These are phyloP conservation scores for Drosophila anomalata DNA, from an alignment of 2,888 invertebrate genomes.

Conservation along the genomic window DNA sequence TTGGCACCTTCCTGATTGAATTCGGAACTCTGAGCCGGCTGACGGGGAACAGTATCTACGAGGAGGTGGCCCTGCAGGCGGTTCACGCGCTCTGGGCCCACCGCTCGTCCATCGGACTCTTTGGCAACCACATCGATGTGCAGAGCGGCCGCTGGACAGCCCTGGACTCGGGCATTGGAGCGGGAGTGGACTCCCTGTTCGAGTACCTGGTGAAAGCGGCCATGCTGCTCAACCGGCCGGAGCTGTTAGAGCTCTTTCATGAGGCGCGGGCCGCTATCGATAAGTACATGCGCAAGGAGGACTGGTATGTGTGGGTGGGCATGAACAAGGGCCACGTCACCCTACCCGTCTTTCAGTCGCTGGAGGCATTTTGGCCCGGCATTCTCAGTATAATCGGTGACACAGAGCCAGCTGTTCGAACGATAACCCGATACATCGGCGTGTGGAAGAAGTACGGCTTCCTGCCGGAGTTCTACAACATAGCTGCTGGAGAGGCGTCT, in stretches of 20 bases:
- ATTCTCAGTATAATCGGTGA: constrained; percentile 95
- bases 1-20: constrained; percentile 98
- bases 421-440: constrained; percentile 97
- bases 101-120: constrained; percentile 93
- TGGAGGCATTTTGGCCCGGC: constrained; percentile 99
- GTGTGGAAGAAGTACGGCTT: constrained; percentile 99
- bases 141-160: constrained; percentile 98
- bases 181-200: constrained; percentile 98
- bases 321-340: constrained; percentile 98
- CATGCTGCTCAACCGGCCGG: constrained; percentile 94
- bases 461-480: constrained; percentile 98
- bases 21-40: constrained; percentile 97
- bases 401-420: constrained; percentile 94
- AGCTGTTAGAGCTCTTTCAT: constrained; percentile 95
- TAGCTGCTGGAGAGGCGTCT: constrained; percentile 93
- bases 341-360: constrained; percentile 98
- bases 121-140: constrained; percentile 99
- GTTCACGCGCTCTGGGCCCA: constrained; percentile 94
- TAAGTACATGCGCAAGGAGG: constrained; percentile 94
- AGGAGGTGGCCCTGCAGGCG: constrained; percentile 97
- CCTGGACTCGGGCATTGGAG: constrained; percentile 98
- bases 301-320: constrained; percentile 99
- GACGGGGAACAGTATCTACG: constrained; percentile 97
- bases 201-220: constrained; percentile 99
- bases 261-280: constrained; percentile 91